Evolutionary conservation across 2,797 vertebrate genomes (phyloP).

Genomic region (Fratercula arctica): DNA sequence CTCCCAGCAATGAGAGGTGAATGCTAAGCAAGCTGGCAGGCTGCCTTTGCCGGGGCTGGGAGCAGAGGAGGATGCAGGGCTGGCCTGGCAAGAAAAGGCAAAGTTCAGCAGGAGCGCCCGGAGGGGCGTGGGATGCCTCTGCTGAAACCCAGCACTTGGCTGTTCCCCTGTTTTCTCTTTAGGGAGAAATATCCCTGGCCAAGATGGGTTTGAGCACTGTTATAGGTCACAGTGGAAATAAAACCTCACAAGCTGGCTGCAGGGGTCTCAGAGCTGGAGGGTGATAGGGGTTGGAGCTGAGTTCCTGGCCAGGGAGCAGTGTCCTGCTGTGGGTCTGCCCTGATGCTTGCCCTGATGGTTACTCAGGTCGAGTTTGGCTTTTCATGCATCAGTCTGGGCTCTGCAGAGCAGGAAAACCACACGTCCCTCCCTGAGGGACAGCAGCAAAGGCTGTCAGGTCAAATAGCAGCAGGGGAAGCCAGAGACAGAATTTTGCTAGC

Average conservation of each 20-base stretch:
- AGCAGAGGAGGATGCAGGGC: neutral
- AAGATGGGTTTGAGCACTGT: neutral
- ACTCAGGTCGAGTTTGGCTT: neutral
- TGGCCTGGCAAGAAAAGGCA: neutral
- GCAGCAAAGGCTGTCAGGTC: neutral
- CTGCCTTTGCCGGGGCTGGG: neutral
- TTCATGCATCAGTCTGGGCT: neutral
- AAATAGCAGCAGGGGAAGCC: neutral
- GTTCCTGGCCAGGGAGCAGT: neutral
- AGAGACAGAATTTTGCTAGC: neutral
- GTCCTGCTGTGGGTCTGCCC: neutral
- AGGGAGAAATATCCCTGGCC: accelerated
- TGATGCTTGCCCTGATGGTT: neutral
- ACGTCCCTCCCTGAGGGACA: accelerated
- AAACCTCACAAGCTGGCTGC: neutral
- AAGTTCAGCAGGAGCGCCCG: neutral
- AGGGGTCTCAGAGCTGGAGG: accelerated
- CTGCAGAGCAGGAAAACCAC: neutral
- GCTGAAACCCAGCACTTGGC: neutral
- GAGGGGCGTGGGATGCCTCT: neutral
- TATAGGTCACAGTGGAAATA: neutral
- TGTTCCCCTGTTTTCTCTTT: accelerated
- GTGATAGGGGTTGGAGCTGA: neutral
- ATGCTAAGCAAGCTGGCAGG: constrained; percentile 28
- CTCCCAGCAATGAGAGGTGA: neutral